Evolutionary conservation across 2,888 invertebrate species (phyloP).

Genomic region (Helicoverpa assulta): DNA sequence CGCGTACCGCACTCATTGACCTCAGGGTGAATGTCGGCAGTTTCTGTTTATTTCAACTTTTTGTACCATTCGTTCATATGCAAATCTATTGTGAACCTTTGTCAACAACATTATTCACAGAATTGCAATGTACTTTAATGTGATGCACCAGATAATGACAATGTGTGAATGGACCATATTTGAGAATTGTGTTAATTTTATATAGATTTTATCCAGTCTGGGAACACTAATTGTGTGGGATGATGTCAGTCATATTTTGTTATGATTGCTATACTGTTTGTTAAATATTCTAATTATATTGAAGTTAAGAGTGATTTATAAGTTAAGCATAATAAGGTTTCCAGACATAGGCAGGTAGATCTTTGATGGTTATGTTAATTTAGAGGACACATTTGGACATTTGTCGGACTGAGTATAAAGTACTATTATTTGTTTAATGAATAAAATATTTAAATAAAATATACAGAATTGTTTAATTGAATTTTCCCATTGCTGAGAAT

Average conservation of each 20-base stretch:
- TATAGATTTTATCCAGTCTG: slow-evolving; percentile 64
- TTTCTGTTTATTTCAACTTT: slow-evolving; percentile 1
- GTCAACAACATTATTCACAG: slow-evolving; percentile 14
- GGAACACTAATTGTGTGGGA: slow-evolving; percentile 47
- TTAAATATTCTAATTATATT: slow-evolving; percentile 58
- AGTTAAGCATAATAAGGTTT: slow-evolving; percentile 75
- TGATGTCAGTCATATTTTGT: slow-evolving; percentile 39
- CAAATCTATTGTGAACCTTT: slow-evolving; percentile 10
- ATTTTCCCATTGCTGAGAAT: neutral
- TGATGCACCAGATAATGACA: slow-evolving; percentile 19
- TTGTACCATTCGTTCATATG: slow-evolving; percentile 18
- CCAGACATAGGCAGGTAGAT: slow-evolving; percentile 70
- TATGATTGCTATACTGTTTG: slow-evolving; percentile 55
- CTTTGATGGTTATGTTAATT: slow-evolving; percentile 79
- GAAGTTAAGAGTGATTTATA: slow-evolving; percentile 62
- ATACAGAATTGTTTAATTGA: slow-evolving; percentile 28
- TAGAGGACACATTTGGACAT: slow-evolving; percentile 80
- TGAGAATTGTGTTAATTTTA: slow-evolving; percentile 61
- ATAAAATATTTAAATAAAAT: slow-evolving; percentile 77
- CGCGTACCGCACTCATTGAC: neutral
- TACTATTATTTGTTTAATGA: slow-evolving; percentile 86
- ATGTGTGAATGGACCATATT: slow-evolving; percentile 50
- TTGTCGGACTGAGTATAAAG: slow-evolving; percentile 88
- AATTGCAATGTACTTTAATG: slow-evolving; percentile 5
- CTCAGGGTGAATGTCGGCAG: slow-evolving; percentile 21